A percentile compares a stretch with the other conserved stretches of the same genome.
Evolutionary conservation across 1,140 invertebrate species (phyloP).

Genomic region (Asbolus verrucosus): DNA sequence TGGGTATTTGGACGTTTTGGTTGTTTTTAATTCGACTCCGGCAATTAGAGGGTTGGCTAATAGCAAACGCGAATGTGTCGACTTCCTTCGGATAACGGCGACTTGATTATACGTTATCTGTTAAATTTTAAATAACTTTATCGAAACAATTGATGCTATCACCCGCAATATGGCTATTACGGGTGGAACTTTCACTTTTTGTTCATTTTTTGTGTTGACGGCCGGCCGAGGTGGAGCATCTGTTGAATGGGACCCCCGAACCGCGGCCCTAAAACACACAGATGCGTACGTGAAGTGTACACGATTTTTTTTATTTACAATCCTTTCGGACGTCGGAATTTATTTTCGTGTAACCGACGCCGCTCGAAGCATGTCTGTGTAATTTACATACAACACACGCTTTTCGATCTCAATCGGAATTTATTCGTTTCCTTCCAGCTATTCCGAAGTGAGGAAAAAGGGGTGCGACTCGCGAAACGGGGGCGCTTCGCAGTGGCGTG

Average conservation of each 20-base stretch:
- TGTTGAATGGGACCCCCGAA: conserved; percentile 48
- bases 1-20: too few relatives aligned
- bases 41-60: conserved; percentile 6
- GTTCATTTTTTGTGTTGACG: conserved; percentile 44
- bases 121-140: conserved; percentile 54
- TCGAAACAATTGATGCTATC: conserved; percentile 57
- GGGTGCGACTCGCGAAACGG: conserved; percentile 42
- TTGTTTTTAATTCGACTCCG: conserved; percentile 1
- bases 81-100: conserved; percentile 8
- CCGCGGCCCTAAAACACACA: conserved; percentile 28
- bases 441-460: conserved; percentile 45
- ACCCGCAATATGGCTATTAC: conserved; percentile 55
- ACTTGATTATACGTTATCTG: conserved; percentile 26
- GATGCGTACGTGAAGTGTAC: background rate
- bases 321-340: conserved; percentile 29
- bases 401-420: conserved; percentile 48
- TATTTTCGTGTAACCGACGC: conserved; percentile 37
- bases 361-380: conserved; percentile 42
- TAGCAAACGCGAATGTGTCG: background rate
- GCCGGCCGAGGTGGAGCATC: conserved; percentile 43
- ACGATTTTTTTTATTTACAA: conserved; percentile 48
- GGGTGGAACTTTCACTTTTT: conserved; percentile 50
- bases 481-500: conserved; percentile 12
- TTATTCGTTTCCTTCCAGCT: conserved; percentile 50
- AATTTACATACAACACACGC: conserved; percentile 49